phyloP scores from a whole-genome alignment of 2,113 vertebrate species.

The Butorides virescens region DNA sequence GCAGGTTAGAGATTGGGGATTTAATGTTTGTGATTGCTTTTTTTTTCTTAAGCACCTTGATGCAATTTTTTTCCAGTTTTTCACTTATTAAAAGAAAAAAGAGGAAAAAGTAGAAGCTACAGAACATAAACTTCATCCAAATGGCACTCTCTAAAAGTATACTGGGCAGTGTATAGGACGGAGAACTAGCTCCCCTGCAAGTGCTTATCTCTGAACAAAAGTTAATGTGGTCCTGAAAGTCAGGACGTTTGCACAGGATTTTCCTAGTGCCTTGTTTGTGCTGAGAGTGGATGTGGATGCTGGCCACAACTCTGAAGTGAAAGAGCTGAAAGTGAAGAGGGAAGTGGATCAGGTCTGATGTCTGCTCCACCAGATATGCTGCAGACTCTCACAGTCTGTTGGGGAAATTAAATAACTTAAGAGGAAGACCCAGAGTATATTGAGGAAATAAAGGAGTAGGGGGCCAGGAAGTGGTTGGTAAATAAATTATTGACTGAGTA shows the following conservation, averaged over 20 bases:
- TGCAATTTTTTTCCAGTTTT: not conserved
- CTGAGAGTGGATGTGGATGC: fast-evolving
- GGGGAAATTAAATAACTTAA: not conserved
- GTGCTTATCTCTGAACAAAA: not conserved
- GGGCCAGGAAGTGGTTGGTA: not conserved
- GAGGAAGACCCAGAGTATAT: not conserved
- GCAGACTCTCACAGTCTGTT: not conserved
- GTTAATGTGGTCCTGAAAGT: not conserved
- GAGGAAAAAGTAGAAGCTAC: not conserved
- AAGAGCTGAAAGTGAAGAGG: too few species aligned
- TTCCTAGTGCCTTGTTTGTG: not conserved
- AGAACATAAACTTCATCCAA: not conserved
- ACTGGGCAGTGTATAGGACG: not conserved
- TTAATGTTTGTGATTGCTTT: not conserved
- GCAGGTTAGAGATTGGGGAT: not conserved
- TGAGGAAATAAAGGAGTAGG: not conserved
- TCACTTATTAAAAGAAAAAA: not conserved
- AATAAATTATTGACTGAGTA: not conserved
- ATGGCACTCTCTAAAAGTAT: not conserved
- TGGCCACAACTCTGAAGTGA: not conserved
- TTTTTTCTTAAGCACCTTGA: not conserved
- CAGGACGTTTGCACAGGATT: not conserved
- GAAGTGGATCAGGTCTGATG: not conserved
- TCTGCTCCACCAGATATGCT: not conserved
- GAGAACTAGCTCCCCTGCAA: not conserved